Evolutionary conservation across 2,888 invertebrate species (phyloP), one percentile per base, ranked within the genome.

Genomic region (Dryococelus australis): DNA sequence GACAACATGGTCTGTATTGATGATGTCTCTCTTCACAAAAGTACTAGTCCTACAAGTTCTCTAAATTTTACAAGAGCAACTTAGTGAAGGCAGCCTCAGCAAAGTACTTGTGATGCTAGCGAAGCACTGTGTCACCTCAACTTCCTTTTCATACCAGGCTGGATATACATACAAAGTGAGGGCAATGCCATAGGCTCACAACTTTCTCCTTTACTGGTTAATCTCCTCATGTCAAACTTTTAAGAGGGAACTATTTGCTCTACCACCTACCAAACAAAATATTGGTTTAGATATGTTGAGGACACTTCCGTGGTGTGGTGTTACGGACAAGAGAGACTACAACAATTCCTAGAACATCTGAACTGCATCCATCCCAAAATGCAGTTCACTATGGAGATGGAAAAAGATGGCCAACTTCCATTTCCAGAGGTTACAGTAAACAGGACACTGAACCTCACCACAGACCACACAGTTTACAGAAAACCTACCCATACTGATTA

Each of bases 131-230:
- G 81, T 79, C 47, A 85, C 12, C 65, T 83, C 26, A 85, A 79
- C 20, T 51, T 85, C 27, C 65, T 85, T 87, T 80, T 27, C 81
- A n/a, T 87, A 26, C 51, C 51, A 80, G 4, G 85, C n/a, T n/a
- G 51, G 27, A 43, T 87, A 28, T 87, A 87, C 81, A 24, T 53
- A 35, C n/a, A 85, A 86, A 65, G 47, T 24, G 85, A 87, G 26
- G 85, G 87, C n/a, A 85, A 83, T 13, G 85, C 79, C 12, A 3
- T 87, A 86, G 87, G 85, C 0, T 80, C 86, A 3, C 51, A 51
- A 6, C 43, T 87, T n/a, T 87, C 85, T 12, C 86, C 51, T n/a
- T 10, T 27, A 43, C n/a, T 51, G 35, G n/a, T 6, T 24, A 65
- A 65, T 65, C 13, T 65, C n/a, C 24, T 65, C 65, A 65, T 65